Conservation (phyloP, 2,113 vertebrate species). For the Oncorhynchus keta region DNA sequence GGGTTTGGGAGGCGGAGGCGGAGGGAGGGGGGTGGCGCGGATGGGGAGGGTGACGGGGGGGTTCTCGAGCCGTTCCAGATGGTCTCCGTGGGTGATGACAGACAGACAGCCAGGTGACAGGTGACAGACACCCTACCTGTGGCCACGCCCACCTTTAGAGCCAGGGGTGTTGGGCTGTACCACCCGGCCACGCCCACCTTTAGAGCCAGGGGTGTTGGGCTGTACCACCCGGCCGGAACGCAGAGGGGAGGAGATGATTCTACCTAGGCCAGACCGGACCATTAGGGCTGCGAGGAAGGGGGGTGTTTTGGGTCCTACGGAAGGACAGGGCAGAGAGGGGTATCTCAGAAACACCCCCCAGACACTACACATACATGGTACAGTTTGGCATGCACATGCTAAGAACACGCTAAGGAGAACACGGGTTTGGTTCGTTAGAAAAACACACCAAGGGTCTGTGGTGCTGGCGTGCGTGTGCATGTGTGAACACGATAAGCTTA, state of each 20-base stretch:
- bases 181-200: conserved; percentile 69
- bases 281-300: conserved; percentile 74
- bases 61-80: conserved; percentile 56
- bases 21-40: no score
- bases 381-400: background rate
- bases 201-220: conserved; percentile 56
- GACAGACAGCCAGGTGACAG: conserved; percentile 30
- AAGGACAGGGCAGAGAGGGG: conserved; percentile 49
- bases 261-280: conserved; percentile 71
- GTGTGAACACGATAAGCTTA: background rate
- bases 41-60: background rate
- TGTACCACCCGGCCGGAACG: conserved; percentile 66
- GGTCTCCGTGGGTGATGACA: conserved; percentile 70
- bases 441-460: background rate
- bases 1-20: no score
- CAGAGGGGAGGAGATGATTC: conserved; percentile 69
- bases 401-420: background rate
- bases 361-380: conserved; percentile 26
- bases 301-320: conserved; percentile 68
- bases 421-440: background rate
- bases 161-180: conserved; percentile 53
- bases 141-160: conserved; percentile 74
- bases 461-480: background rate
- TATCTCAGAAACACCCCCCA: conserved; percentile 32
- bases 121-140: conserved; percentile 72